phyloP scores from a whole-genome alignment of 2,797 vertebrate genomes.

The Psittacula derbiana region DNA sequence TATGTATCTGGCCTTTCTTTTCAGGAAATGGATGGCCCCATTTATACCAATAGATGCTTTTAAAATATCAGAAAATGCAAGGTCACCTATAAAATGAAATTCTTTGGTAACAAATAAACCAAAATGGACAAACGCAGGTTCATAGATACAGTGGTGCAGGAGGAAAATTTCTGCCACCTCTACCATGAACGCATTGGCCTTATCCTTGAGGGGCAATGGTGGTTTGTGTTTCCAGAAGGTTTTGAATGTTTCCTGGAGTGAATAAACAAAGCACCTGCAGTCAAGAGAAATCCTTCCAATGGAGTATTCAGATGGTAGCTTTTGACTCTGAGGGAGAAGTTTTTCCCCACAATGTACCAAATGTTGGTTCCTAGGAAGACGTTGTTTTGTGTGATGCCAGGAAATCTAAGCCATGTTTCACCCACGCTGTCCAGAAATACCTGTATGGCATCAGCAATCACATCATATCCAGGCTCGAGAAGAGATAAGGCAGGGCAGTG shows the following conservation, averaged over 20 bases:
- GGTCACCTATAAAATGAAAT: not conserved
- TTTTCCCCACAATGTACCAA: rapidly evolving
- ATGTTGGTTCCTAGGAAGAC: not conserved
- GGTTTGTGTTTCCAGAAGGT: not conserved
- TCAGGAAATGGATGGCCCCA: not conserved
- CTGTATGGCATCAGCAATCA: not conserved
- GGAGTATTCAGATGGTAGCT: not conserved
- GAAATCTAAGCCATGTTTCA: not conserved
- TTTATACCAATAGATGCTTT: not conserved
- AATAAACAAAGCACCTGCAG: not conserved
- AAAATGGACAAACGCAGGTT: not conserved
- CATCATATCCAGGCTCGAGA: not conserved
- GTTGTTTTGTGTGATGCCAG: not conserved
- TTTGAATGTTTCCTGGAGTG: not conserved
- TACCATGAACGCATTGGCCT: not conserved
- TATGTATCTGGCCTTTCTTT: not conserved
- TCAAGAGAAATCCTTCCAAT: not conserved
- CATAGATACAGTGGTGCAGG: not conserved
- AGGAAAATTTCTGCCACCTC: not conserved
- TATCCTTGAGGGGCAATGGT: not conserved
- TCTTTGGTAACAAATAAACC: not conserved
- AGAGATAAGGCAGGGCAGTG: not conserved
- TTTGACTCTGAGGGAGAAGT: not conserved
- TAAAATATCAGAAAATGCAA: not conserved
- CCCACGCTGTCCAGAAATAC: not conserved